phyloP scores from a whole-genome alignment of 1,140 invertebrate species.

The Drosophila asahinai region DNA sequence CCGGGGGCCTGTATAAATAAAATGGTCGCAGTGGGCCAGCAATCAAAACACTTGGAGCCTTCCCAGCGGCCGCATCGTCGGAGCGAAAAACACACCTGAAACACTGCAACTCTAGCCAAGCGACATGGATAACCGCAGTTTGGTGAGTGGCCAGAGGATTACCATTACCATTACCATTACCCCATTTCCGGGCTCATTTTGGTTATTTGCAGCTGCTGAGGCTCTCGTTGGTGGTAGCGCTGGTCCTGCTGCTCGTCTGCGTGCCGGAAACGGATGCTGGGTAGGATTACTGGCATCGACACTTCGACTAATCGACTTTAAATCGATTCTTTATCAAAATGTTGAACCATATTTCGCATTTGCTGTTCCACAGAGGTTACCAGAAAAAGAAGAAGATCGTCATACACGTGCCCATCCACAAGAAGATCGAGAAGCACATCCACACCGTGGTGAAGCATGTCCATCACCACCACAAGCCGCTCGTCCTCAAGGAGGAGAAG shows the following conservation, averaged over 20 bases:
- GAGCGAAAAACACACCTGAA: slow-evolving; percentile 21
- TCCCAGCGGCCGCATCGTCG: slow-evolving; percentile 56
- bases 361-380: slow-evolving; percentile 38
- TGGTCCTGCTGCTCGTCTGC: slow-evolving; percentile 58
- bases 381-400: slow-evolving; percentile 84
- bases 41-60: slow-evolving; percentile 61
- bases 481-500: slow-evolving; percentile 83
- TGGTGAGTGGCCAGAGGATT: slow-evolving; percentile 50
- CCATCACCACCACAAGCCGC: slow-evolving; percentile 84
- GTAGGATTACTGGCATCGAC: slow-evolving; percentile 33
- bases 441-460: slow-evolving; percentile 82
- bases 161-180: background rate
- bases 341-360: background rate
- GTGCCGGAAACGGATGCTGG: slow-evolving; percentile 69
- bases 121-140: slow-evolving; percentile 70
- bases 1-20: slow-evolving; percentile 66
- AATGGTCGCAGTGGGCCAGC: slow-evolving; percentile 64
- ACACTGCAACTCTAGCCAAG: slow-evolving; percentile 35
- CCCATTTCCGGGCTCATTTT: background rate
- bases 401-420: slow-evolving; percentile 83
- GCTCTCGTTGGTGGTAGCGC: slow-evolving; percentile 58
- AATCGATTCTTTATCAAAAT: background rate
- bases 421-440: slow-evolving; percentile 82
- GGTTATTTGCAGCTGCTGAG: slow-evolving; percentile 53
- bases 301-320: background rate